phyloP scores from a whole-genome alignment of 2,113 vertebrate species.

The Pseudorasbora parva region DNA sequence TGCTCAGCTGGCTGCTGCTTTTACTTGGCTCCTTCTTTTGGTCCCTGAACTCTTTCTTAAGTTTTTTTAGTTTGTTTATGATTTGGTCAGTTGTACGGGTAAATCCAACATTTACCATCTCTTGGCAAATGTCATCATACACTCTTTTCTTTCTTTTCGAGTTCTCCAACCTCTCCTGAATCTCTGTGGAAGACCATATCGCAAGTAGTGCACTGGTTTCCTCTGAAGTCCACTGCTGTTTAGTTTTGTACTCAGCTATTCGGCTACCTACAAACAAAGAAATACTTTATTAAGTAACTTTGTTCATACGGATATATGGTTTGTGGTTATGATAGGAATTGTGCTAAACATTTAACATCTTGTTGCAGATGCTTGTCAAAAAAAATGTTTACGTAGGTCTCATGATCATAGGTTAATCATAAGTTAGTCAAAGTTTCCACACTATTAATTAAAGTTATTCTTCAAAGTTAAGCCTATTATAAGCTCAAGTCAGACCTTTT shows the following conservation, averaged over 20 bases:
- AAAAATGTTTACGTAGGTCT: background rate
- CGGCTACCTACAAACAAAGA: background rate
- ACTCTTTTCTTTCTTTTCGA: conserved; percentile 6
- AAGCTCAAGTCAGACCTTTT: too few species aligned
- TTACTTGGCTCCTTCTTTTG: background rate
- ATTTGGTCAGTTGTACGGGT: background rate
- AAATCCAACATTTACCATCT: conserved; percentile 12
- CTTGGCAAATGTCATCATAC: conserved; percentile 6
- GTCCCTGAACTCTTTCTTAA: background rate
- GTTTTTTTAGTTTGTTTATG: conserved; percentile 24
- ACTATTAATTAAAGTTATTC: background rate
- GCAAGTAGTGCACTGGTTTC: background rate
- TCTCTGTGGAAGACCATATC: background rate
- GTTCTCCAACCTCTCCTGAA: background rate
- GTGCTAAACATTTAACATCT: too few species aligned
- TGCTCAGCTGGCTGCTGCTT: background rate
- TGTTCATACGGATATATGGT: too few species aligned
- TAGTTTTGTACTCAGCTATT: background rate
- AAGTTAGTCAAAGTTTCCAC: background rate
- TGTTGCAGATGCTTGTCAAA: background rate
- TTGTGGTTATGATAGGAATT: too few species aligned
- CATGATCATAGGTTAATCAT: too few species aligned
- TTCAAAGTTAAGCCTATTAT: background rate
- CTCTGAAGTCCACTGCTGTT: background rate
- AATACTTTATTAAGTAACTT: background rate